Conservation (phyloP, 2,888 invertebrate genomes). For the Parascotia fuliginaria region DNA sequence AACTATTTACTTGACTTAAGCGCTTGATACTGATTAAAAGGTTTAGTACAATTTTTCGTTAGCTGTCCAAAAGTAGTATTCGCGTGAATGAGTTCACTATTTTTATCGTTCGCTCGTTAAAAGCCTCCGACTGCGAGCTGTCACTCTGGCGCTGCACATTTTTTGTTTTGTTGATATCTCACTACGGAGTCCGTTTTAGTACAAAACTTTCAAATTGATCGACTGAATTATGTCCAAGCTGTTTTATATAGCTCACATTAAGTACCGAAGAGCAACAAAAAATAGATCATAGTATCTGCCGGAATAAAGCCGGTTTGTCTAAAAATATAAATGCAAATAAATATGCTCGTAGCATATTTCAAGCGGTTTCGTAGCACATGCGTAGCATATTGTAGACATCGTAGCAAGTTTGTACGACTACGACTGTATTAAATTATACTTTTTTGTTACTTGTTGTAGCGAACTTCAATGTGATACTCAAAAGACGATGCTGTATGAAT, state of each 20-base stretch:
- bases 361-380: neutral
- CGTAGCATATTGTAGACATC: neutral
- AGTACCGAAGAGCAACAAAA: neutral
- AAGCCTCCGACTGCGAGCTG: slow-evolving; percentile 32
- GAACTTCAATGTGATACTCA: too few species aligned
- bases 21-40: too few species aligned
- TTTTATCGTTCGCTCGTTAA: slow-evolving; percentile 36
- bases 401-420: too few species aligned
- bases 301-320: too few species aligned
- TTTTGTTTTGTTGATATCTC: slow-evolving; percentile 11
- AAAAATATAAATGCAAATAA: too few species aligned
- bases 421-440: too few species aligned
- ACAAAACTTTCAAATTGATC: slow-evolving; percentile 25
- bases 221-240: slow-evolving; percentile 19
- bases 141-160: slow-evolving; percentile 17
- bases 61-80: neutral
- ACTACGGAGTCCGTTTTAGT: slow-evolving; percentile 21
- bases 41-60: too few species aligned
- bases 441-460: too few species aligned
- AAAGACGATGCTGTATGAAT: too few species aligned
- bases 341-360: too few species aligned
- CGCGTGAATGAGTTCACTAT: slow-evolving; percentile 13
- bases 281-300: neutral
- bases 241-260: neutral
- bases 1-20: too few species aligned